Evolutionary conservation across 1,140 invertebrate genomes (phyloP).

Genomic region (Bacillus rossius): DNA sequence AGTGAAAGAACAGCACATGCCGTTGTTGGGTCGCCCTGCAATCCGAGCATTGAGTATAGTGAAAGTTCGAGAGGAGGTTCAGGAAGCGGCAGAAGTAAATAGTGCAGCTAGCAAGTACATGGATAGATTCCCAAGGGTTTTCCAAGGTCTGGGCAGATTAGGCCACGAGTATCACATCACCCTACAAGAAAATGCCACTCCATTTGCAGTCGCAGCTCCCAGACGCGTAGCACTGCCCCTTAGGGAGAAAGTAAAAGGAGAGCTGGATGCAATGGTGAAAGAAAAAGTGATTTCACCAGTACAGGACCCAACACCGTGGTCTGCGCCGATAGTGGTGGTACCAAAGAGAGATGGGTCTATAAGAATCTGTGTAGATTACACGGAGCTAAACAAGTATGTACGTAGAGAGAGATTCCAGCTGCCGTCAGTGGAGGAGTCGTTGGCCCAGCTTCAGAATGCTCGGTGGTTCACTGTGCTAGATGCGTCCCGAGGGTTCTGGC

Average conservation of each 20-base stretch:
- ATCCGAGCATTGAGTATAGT: too few relatives aligned
- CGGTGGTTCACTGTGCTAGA: constrained; percentile 20
- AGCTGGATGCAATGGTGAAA: constrained; percentile 24
- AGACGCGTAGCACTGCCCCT: constrained; percentile 31
- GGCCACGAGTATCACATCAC: too few relatives aligned
- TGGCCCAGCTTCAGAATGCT: constrained; percentile 8
- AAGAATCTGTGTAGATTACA: constrained; percentile 41
- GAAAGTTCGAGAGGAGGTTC: too few relatives aligned
- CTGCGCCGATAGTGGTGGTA: constrained; percentile 37
- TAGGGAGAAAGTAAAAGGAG: constrained; percentile 22
- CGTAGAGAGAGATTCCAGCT: constrained; percentile 20
- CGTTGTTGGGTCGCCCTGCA: too few relatives aligned
- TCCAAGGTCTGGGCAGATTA: too few relatives aligned
- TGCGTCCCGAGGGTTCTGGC: constrained; percentile 20
- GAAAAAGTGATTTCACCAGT: constrained; percentile 32
- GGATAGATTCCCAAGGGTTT: too few relatives aligned
- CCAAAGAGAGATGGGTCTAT: constrained; percentile 35
- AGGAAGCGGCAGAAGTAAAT: too few relatives aligned
- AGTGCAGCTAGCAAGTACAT: too few relatives aligned
- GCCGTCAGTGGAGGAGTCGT: constrained; percentile 1
- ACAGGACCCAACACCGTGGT: constrained; percentile 36
- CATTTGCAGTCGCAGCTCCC: constrained; percentile 18
- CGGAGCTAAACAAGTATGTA: constrained; percentile 29
- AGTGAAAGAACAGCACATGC: too few relatives aligned
- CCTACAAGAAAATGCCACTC: not conserved